Conservation (phyloP, 1,140 invertebrate species). For the Drosophila virilis region DNA sequence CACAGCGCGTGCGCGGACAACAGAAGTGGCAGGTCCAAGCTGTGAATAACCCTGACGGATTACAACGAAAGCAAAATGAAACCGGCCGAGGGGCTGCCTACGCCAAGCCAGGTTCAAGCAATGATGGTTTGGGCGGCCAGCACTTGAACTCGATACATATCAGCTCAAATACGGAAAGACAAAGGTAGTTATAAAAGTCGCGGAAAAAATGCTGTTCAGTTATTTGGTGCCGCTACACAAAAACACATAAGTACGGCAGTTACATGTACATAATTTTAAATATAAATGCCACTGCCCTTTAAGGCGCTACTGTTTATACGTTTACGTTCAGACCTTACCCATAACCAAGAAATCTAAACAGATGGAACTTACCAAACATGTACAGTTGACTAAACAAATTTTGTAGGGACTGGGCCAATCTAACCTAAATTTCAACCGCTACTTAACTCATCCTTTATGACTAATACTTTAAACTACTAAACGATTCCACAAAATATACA, state of each 20-base stretch:
- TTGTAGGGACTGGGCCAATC: constrained; percentile 56
- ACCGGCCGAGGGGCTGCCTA: constrained; percentile 19
- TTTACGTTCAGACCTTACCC: constrained; percentile 57
- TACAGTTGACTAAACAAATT: constrained; percentile 70
- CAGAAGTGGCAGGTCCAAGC: constrained; percentile 62
- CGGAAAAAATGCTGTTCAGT: constrained; percentile 43
- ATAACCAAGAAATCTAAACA: constrained; percentile 51
- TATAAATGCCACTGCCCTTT: constrained; percentile 29
- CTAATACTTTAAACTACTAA: constrained; percentile 21
- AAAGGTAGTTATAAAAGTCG: constrained; percentile 67
- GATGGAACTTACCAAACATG: constrained; percentile 57
- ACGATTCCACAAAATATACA: neutral
- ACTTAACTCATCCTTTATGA: constrained; percentile 27
- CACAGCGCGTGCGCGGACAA: constrained; percentile 67
- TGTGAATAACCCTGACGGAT: constrained; percentile 14
- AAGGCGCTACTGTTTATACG: constrained; percentile 47
- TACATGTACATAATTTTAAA: constrained; percentile 50
- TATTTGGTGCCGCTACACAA: constrained; percentile 71
- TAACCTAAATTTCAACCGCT: constrained; percentile 32
- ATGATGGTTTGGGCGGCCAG: constrained; percentile 44
- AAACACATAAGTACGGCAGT: constrained; percentile 55
- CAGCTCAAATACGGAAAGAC: constrained; percentile 52
- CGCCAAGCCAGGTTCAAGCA: constrained; percentile 37
- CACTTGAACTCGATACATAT: constrained; percentile 66
- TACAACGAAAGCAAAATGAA: constrained; percentile 41